Evolutionary conservation across 2,888 invertebrate species (phyloP), one percentile per base, ranked within the genome.

Genomic region (Synergus gifuensis): DNA sequence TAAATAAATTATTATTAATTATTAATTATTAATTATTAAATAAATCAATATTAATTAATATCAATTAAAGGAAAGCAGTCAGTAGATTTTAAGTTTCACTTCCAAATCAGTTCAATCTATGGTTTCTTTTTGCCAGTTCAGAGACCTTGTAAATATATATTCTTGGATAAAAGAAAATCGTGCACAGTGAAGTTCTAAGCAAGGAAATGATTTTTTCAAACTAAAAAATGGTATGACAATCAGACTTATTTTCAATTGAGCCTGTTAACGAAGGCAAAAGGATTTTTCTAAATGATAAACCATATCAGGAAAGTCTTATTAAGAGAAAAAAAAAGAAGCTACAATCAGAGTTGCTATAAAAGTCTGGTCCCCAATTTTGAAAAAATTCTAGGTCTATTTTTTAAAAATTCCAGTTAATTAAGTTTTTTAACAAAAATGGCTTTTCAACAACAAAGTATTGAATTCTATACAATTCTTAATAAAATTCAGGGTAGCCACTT

Each of bases 131-230:
- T 2, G 2, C 16, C n/a, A 54, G 54, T n/a, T 8, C 54, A n/a
- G 62, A 18, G 12, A 28, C 28, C n/a, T 40, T 7, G 8, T 36
- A 64, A 64, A 36, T 64, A 16, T n/a, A 2, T 9, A 18, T 8
- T 46, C 73, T 73, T 22, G 7, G 46, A 44, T 66, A 4, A 18
- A 73, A 44, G 44, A 16, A 73, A 40, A 73, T 36, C 28, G 44
- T 73, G 42, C 28, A 73, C 16, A 28, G 73, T 46, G 28, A n/a
- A 73, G 44, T 73, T 73, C n/a, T 49, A 42, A 28, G 3, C 49
- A 49, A 14, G 4, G 3, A 16, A 69, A 66, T 66, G n/a, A 54
- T 54, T 28, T 64, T 36, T 64, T 64, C 28, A 40, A 64, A 40
- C 18, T 36, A 7, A 36, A 7, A 64, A 64, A 64, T 36, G 14